Conservation (phyloP, 2,888 invertebrate species). For the Oscheius sp. region DNA sequence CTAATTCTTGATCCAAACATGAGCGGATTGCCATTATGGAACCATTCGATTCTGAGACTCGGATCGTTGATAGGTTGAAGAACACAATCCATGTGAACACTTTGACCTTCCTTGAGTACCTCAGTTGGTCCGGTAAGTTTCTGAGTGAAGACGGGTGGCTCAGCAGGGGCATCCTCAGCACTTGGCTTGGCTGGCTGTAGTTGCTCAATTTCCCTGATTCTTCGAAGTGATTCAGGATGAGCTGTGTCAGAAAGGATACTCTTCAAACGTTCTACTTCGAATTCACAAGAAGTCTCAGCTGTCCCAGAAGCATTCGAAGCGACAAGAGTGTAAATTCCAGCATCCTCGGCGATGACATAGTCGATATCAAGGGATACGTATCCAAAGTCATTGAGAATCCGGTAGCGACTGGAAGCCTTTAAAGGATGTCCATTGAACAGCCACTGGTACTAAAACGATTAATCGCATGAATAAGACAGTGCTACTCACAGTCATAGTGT, state of each 20-base stretch:
- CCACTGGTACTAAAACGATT: constrained; percentile 83
- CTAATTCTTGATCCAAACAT: constrained; percentile 86
- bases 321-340: constrained; percentile 76
- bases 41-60: constrained; percentile 91
- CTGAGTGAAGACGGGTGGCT: constrained; percentile 83
- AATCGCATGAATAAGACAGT: background rate
- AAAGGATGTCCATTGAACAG: constrained; percentile 92
- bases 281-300: constrained; percentile 91
- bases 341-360: constrained; percentile 95
- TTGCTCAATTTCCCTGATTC: constrained; percentile 74
- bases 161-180: constrained; percentile 59
- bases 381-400: constrained; percentile 95
- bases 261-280: constrained; percentile 71
- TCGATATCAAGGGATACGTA: constrained; percentile 94
- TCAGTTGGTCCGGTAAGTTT: constrained; percentile 84
- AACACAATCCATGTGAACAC: constrained; percentile 79
- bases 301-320: constrained; percentile 72
- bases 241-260: constrained; percentile 82
- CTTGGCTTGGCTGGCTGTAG: constrained; percentile 60
- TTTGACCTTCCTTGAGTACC: constrained; percentile 76
- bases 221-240: constrained; percentile 89
- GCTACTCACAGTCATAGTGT: constrained; percentile 46
- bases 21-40: constrained; percentile 86
- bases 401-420: constrained; percentile 81
- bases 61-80: constrained; percentile 93